Percentiles rank a stretch among this genome's conserved stretches.
Conservation (phyloP, 2,797 vertebrate species). For the Neoniphon sammara region DNA sequence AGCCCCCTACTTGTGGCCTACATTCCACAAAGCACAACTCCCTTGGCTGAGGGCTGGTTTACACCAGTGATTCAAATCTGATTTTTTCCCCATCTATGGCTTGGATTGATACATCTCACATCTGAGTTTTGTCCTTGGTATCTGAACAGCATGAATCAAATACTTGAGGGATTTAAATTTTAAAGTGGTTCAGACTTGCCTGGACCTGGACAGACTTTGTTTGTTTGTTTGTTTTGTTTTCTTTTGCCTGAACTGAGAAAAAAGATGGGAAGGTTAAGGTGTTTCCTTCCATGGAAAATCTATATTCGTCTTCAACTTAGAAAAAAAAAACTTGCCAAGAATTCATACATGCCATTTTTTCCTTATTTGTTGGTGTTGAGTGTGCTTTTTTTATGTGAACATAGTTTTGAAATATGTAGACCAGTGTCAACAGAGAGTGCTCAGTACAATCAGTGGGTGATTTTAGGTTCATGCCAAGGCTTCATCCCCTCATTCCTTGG, state of each 20-base stretch:
- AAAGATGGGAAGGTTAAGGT: background rate
- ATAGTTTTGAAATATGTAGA: background rate
- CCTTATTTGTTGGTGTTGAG: background rate
- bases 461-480: background rate
- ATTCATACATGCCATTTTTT: background rate
- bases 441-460: background rate
- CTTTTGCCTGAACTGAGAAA: background rate
- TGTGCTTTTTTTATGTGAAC: background rate
- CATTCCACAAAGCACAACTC: conserved; percentile 54
- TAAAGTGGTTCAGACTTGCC: background rate
- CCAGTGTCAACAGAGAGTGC: background rate
- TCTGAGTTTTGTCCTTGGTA: background rate
- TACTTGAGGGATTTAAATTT: background rate
- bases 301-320: background rate
- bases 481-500: background rate
- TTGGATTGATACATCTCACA: background rate
- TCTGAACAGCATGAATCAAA: background rate
- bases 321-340: background rate
- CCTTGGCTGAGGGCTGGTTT: background rate
- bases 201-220: no score
- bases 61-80: background rate
- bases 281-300: background rate
- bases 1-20: conserved; percentile 4
- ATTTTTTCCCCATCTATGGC: background rate
- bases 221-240: no score